Base-by-base conservation (phyloP, 2,113 vertebrate genomes). In the Suncus etruscus region DNA sequence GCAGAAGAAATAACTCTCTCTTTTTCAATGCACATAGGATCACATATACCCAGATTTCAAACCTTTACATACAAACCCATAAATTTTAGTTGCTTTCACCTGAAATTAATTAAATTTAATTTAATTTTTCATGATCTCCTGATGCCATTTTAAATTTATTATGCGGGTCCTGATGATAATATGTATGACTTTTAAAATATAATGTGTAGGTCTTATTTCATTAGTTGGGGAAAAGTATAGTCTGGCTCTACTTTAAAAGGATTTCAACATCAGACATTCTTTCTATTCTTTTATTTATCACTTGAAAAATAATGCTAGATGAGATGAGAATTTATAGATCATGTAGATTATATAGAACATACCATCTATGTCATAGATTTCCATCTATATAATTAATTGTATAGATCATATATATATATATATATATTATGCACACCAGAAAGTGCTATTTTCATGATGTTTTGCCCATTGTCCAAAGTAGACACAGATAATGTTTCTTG, bases 221-320 rank as follows among this genome's bases (percentile, higher is more conserved):
- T 54, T 70, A 76, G 70, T 86, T 94, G 85, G 70, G 63, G 72
- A 82, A 81, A 89, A 95, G 72, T 24, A 45, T 72, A 22, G 72
- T 89, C 70, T 76, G 65, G 58, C 50, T 87, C 12, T 66, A 77
- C 50, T 80, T 90, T 83, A 18, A 85, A 92, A 94, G 27, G 85
- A 78, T 92, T 92, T 75, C 51, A 77, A 92, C 81, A 77, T 80
- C 83, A 79, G 54, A 91, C 51, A 85, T 87, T 50, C 48, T 66
- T 94, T 94, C 87, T 94, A 61, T 90, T 95, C 58, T 94, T 83
- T 86, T 27, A 69, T 79, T 86, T 27, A 69, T 48, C 20, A 83
- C 72, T 85, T 94, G 69, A 92, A 89, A 94, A 92, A 83, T 65
- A 94, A 82, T 70, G 39, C 16, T 61, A 31, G 27, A 47, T 80